Evolutionary conservation across 2,797 vertebrate genomes (phyloP).

Genomic region (Argentina silus): DNA sequence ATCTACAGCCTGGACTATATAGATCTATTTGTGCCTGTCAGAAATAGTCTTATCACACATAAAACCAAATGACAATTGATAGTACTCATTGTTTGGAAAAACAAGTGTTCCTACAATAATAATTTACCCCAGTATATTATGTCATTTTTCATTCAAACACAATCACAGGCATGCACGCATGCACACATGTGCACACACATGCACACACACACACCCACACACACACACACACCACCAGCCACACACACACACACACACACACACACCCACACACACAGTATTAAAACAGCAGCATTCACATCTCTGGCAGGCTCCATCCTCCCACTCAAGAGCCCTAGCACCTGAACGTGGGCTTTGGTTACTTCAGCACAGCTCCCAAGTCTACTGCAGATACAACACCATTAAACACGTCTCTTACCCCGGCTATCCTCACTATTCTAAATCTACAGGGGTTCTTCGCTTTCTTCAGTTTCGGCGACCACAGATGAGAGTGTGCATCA

Average conservation of each 20-base stretch:
- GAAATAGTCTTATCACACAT: no score
- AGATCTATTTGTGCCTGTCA: no score
- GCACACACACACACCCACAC: no score
- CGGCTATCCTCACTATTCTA: conserved; percentile 8
- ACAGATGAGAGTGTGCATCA: background rate
- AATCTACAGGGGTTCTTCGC: background rate
- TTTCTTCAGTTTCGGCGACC: background rate
- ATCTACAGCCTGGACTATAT: no score
- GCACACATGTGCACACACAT: no score
- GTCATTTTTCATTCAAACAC: no score
- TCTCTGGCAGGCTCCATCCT: background rate
- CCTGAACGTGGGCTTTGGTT: conserved; percentile 10
- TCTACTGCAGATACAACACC: background rate
- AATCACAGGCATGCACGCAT: no score
- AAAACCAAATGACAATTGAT: background rate
- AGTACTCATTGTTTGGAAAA: no score
- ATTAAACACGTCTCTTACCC: background rate
- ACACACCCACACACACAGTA: background rate
- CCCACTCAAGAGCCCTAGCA: conserved; percentile 18
- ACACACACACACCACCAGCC: no score
- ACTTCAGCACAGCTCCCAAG: background rate
- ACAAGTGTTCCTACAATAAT: no score
- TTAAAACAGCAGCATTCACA: background rate
- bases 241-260: background rate
- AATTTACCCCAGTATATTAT: no score